Percentiles rank a stretch among this genome's conserved stretches.
These are phyloP conservation scores for Drosophila setosimentum DNA, from an alignment of 2,888 invertebrate genomes.

Conservation along the genomic window DNA sequence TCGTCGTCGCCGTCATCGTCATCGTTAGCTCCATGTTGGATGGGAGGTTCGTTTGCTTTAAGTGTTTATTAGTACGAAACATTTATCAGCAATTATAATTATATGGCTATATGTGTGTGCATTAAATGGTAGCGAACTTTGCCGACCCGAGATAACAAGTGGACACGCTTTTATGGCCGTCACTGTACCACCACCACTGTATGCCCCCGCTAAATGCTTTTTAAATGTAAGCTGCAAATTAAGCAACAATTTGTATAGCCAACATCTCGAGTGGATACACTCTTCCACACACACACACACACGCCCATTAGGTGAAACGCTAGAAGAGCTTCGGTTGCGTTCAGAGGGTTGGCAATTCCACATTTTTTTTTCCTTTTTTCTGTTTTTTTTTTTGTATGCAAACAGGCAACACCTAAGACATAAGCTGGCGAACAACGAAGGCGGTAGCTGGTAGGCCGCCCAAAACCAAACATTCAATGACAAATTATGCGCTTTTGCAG, in stretches of 20 bases:
- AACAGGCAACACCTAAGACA: constrained; percentile 74
- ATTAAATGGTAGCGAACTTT: constrained; percentile 83
- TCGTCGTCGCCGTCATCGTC: constrained; percentile 26
- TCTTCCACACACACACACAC: constrained; percentile 11
- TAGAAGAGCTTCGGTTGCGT: constrained; percentile 38
- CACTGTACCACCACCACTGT: constrained; percentile 46
- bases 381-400: constrained; percentile 15
- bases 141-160: constrained; percentile 61
- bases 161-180: constrained; percentile 44
- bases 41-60: constrained; percentile 59
- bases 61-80: constrained; percentile 79
- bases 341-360: constrained; percentile 41
- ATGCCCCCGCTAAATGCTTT: constrained; percentile 64
- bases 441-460: constrained; percentile 20
- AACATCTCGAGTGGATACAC: constrained; percentile 56
- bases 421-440: constrained; percentile 47
- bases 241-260: constrained; percentile 64
- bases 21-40: constrained; percentile 50
- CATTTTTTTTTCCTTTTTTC: constrained; percentile 52
- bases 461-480: constrained; percentile 80
- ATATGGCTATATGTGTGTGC: constrained; percentile 70
- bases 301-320: constrained; percentile 61
- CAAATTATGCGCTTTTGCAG: constrained; percentile 75
- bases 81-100: constrained; percentile 84
- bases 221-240: constrained; percentile 69